phyloP scores from a whole-genome alignment of 2,888 invertebrate genomes.

The Digitonthophagus gazella region DNA sequence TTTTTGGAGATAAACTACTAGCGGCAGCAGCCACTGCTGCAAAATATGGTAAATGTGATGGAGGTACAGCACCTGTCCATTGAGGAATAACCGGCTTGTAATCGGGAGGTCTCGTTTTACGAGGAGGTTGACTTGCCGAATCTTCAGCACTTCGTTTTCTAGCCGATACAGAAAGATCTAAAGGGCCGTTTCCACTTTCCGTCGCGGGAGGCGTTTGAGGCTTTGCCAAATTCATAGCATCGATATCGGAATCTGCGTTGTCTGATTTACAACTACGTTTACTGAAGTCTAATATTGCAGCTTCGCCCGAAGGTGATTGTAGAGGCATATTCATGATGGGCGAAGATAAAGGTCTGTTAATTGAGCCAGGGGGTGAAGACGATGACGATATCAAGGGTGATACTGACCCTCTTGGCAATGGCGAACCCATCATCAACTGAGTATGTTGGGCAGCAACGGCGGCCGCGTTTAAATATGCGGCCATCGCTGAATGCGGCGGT shows the following conservation, averaged over 20 bases:
- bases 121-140: constrained; percentile 59
- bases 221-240: constrained; percentile 72
- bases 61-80: constrained; percentile 76
- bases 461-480: constrained; percentile 74
- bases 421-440: constrained; percentile 67
- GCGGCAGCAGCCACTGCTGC: constrained; percentile 76
- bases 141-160: constrained; percentile 68
- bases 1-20: constrained; percentile 71
- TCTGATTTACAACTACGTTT: constrained; percentile 54
- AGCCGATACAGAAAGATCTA: constrained; percentile 77
- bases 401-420: constrained; percentile 56
- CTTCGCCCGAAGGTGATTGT: constrained; percentile 57
- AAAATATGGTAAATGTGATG: constrained; percentile 75
- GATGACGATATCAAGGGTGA: constrained; percentile 71
- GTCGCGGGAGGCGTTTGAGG: constrained; percentile 56
- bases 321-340: constrained; percentile 54
- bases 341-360: constrained; percentile 44
- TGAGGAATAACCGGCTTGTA: constrained; percentile 69
- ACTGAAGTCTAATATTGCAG: constrained; percentile 78
- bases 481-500: constrained; percentile 79
- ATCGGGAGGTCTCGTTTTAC: constrained; percentile 65
- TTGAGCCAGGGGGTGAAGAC: constrained; percentile 56
- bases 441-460: constrained; percentile 67
- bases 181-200: constrained; percentile 61
- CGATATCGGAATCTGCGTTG: constrained; percentile 59